Percentiles rank a stretch among this genome's conserved stretches.
These are phyloP conservation scores for Hemaris fuciformis DNA, from an alignment of 2,888 invertebrate genomes.

Conservation along the genomic window DNA sequence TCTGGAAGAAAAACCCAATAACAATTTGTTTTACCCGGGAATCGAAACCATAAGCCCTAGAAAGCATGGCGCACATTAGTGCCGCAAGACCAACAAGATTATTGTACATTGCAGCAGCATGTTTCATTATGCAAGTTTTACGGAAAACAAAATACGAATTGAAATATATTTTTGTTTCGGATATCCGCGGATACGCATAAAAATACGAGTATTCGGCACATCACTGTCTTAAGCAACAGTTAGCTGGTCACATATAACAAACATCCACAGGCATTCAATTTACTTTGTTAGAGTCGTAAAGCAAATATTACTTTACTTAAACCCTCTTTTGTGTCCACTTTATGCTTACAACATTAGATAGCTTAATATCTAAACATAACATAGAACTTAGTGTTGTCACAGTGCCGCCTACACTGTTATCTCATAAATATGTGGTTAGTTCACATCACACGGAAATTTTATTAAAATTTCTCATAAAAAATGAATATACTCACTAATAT, in stretches of 20 bases:
- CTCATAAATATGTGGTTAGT: background rate
- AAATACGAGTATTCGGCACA: background rate
- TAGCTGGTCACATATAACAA: background rate
- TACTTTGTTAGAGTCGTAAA: slow-evolving; percentile 12
- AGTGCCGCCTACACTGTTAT: background rate
- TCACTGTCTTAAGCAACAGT: background rate
- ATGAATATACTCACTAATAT: too few relatives aligned
- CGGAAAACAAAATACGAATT: too few relatives aligned
- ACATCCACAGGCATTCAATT: slow-evolving; percentile 7
- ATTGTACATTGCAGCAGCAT: too few relatives aligned
- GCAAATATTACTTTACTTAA: slow-evolving; percentile 9
- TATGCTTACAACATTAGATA: background rate
- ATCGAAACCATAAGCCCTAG: too few relatives aligned
- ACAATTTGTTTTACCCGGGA: too few relatives aligned
- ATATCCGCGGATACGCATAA: too few relatives aligned
- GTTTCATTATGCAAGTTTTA: too few relatives aligned
- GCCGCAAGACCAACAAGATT: too few relatives aligned
- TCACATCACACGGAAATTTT: background rate
- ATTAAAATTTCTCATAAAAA: background rate
- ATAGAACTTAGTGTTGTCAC: background rate
- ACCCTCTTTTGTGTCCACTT: slow-evolving; percentile 6
- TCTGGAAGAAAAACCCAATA: too few relatives aligned
- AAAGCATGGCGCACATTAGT: too few relatives aligned
- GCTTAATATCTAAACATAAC: slow-evolving; percentile 5
- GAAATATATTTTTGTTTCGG: background rate